Conservation (phyloP, 2,888 invertebrate genomes). For the Abrostola tripartita region DNA sequence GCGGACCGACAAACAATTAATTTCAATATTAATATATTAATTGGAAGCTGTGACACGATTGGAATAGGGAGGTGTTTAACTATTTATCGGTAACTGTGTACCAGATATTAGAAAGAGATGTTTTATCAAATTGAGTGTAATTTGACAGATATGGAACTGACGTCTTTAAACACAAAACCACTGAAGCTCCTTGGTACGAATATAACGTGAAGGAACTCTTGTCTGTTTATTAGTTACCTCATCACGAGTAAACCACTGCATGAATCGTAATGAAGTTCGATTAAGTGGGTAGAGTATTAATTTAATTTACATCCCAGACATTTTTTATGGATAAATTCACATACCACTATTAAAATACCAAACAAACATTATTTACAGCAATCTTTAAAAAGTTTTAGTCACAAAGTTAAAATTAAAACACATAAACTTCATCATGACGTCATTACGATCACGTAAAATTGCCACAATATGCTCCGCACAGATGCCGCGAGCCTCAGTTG, state of each 20-base stretch:
- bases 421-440: constrained; percentile 2
- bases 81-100: constrained; percentile 16
- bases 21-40: constrained; percentile 29
- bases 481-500: constrained; percentile 15
- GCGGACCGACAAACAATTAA: constrained; percentile 21
- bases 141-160: constrained; percentile 6
- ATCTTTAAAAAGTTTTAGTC: neutral
- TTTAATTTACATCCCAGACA: too few species aligned
- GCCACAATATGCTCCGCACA: neutral
- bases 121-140: neutral
- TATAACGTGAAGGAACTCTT: too few species aligned
- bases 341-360: neutral
- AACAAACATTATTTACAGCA: neutral
- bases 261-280: too few species aligned
- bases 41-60: constrained; percentile 20
- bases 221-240: too few species aligned
- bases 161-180: too few species aligned
- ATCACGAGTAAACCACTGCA: too few species aligned
- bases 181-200: too few species aligned
- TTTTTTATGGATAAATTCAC: neutral
- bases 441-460: neutral
- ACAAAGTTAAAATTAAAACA: too few species aligned
- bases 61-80: constrained; percentile 7
- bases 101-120: constrained; percentile 27
- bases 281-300: too few species aligned